Evolutionary conservation across 2,113 vertebrate genomes (phyloP), one percentile per base, ranked within the genome.

Genomic region (Pogonocichla stellata): DNA sequence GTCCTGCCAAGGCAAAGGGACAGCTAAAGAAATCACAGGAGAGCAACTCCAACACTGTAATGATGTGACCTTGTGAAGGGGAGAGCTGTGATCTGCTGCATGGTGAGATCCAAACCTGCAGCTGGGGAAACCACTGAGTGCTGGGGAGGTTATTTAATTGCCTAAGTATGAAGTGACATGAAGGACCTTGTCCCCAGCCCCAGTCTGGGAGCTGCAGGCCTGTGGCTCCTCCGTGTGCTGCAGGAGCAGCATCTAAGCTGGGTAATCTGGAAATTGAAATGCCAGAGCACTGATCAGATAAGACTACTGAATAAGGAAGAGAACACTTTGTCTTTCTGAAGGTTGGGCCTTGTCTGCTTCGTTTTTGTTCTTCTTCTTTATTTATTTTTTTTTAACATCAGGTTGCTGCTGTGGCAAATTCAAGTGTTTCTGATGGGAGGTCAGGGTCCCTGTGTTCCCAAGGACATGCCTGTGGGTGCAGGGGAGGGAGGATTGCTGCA

Each of bases 101-200:
- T 24, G 15, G 18, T 64, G 62, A 56, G 47, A 73, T 24, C 58
- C 90, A 80, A 47, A 72, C 36, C 57, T 10, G n/a, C 66, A 45
- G 45, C 50, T 1, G 4, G 71, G 80, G 48, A 78, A 81, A 22
- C 8, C 48, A 5, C 50, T 4, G 40, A 43, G 83, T 0, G 5
- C 47, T 62, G 54, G 54, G 86, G 17, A 7, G 1, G 22, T 69
- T 56, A n/a, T 78, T 96, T 77, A 51, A 56, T 70, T 83, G 72
- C 60, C 36, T 71, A 71, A 92, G 92, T 72, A 31, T 0, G 0
- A 93, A 86, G 82, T 74, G 93, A 94, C 91, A 88, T 0, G 0
- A 84, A 64, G 90, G 85, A 92, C 64, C 72, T 93, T 92, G 88
- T 88, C 82, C 87, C 9, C 85, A 93, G 93, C 91, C 75, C 86